A percentile compares a stretch with the other conserved stretches of the same genome.
Conservation (phyloP, 2,113 vertebrate species). For the Chrysochloris asiatica region DNA sequence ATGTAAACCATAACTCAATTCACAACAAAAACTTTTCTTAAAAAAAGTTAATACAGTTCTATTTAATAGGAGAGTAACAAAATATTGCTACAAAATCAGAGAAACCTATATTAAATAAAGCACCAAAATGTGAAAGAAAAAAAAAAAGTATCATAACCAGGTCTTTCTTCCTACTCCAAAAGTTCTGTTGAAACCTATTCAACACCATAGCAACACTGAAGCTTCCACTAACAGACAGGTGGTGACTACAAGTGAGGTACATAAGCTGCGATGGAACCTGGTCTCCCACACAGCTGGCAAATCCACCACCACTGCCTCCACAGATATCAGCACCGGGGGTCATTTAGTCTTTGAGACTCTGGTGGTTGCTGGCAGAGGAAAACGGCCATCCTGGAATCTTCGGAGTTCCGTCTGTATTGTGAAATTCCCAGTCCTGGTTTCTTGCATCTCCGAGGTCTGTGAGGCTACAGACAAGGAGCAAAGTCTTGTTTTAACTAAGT, state of each 20-base stretch:
- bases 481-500: no score
- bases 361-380: fast-evolving
- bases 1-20: no score
- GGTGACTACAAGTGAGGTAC: background rate
- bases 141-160: no score
- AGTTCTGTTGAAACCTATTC: background rate
- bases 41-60: no score
- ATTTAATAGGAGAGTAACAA: no score
- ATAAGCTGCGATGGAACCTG: no score
- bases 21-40: no score
- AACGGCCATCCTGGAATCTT: background rate
- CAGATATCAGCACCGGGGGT: background rate
- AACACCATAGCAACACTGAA: background rate
- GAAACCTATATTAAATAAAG: no score
- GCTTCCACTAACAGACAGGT: background rate
- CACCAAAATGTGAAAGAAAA: no score
- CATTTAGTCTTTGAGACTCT: fast-evolving
- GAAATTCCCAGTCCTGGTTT: background rate
- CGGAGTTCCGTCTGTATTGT: background rate
- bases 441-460: background rate
- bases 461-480: background rate
- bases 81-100: no score
- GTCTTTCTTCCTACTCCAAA: background rate
- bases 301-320: background rate
- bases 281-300: no score